Percentiles rank a stretch among this genome's conserved stretches.
Evolutionary conservation across 1,140 invertebrate genomes (phyloP).

Genomic region (Lordiphosa collinella): DNA sequence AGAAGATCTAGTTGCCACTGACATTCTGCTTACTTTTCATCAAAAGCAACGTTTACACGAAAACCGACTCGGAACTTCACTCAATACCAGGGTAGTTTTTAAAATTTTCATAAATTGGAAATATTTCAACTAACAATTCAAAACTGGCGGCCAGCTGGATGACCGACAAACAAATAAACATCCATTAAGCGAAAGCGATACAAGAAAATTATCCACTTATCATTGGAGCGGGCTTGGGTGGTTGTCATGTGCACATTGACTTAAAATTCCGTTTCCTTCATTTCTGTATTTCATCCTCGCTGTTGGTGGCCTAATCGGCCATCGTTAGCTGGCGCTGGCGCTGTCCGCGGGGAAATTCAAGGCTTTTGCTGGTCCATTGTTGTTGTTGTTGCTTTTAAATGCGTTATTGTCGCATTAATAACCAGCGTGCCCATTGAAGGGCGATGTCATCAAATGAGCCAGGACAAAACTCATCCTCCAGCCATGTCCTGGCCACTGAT

Average conservation of each 20-base stretch:
- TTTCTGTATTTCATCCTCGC: slow-evolving; percentile 15
- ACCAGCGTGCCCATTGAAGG: slow-evolving; percentile 62
- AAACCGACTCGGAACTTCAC: too few relatives aligned
- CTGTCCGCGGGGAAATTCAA: slow-evolving; percentile 35
- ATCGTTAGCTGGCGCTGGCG: slow-evolving; percentile 42
- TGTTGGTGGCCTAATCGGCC: slow-evolving; percentile 46
- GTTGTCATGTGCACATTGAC: slow-evolving; percentile 10
- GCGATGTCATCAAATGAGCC: slow-evolving; percentile 71
- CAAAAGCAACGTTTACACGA: too few relatives aligned
- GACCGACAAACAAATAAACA: too few relatives aligned
- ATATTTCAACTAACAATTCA: too few relatives aligned
- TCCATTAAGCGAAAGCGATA: too few relatives aligned
- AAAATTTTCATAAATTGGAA: too few relatives aligned
- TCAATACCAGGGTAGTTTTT: too few relatives aligned
- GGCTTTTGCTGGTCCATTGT: slow-evolving; percentile 53
- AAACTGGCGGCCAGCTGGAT: too few relatives aligned
- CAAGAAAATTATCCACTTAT: slow-evolving; percentile 6
- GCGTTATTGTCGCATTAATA: slow-evolving; percentile 76
- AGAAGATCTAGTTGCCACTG: too few relatives aligned
- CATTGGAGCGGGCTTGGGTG: background rate
- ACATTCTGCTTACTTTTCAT: too few relatives aligned
- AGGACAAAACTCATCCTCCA: slow-evolving; percentile 26
- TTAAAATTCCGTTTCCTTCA: slow-evolving; percentile 36
- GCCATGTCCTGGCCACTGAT: background rate
- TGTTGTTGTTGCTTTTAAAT: slow-evolving; percentile 66